A percentile compares a stretch with the other conserved stretches of the same genome.
phyloP scores from a whole-genome alignment of 2,113 vertebrate species.

The Andinoacara biseriatus region DNA sequence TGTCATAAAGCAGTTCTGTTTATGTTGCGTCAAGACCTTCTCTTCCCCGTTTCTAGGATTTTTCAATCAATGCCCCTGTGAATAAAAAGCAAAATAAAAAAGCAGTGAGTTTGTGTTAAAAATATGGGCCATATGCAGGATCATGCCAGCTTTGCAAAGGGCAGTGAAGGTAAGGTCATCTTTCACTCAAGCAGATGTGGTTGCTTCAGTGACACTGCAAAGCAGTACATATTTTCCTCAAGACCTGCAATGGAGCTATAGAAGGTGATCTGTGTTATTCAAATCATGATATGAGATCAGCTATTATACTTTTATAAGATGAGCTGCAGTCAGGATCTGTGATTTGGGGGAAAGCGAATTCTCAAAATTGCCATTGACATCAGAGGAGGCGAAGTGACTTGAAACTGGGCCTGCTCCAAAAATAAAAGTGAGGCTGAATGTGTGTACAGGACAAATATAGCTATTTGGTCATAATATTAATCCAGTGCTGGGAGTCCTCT shows the following conservation, averaged over 20 bases:
- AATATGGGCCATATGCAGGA: background rate
- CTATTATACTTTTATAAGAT: background rate
- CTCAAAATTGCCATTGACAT: background rate
- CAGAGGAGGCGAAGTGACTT: background rate
- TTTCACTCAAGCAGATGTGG: background rate
- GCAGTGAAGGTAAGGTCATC: background rate
- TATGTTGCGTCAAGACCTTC: background rate
- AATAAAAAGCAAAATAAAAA: background rate
- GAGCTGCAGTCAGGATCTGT: background rate
- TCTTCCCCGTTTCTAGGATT: background rate
- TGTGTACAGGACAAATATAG: constrained; percentile 16
- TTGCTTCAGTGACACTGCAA: background rate
- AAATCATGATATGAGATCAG: background rate
- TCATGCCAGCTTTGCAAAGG: background rate
- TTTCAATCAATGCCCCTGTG: background rate
- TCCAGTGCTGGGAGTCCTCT: constrained; percentile 30
- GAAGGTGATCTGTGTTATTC: background rate
- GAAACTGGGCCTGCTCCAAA: constrained; percentile 9
- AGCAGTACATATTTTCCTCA: background rate
- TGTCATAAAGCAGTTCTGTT: constrained; percentile 15
- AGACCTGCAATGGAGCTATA: background rate
- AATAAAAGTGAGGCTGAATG: background rate
- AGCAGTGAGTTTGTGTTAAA: background rate
- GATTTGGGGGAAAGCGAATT: background rate
- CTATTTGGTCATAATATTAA: constrained; percentile 39